Conservation (phyloP, 2,888 invertebrate species). For the Cabera pusaria region DNA sequence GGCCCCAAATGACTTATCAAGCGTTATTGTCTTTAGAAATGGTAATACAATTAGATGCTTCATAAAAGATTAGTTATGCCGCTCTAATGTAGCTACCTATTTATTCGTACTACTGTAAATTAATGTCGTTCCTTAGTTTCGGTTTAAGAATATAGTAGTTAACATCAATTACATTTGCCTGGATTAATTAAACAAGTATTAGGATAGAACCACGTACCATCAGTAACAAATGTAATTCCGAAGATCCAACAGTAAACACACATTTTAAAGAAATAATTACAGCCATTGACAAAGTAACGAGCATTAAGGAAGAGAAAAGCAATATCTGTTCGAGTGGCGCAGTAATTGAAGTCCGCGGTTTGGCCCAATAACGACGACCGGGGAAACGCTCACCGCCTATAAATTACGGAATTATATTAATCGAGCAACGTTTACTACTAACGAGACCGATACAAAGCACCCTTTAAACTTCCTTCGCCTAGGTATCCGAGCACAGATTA, state of each 20-base stretch:
- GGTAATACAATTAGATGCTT: too few species aligned
- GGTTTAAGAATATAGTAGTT: too few species aligned
- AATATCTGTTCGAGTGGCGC: conserved; percentile 46
- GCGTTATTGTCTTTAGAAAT: too few species aligned
- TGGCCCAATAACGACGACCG: conserved; percentile 56
- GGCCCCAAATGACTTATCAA: too few species aligned
- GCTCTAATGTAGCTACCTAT: too few species aligned
- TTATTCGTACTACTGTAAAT: too few species aligned
- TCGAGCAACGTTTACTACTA: conserved; percentile 53
- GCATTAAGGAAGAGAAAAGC: conserved; percentile 43
- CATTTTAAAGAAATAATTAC: conserved; percentile 46
- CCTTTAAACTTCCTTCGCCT: conserved; percentile 33
- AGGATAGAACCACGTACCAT: too few species aligned
- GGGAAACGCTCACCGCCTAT: conserved; percentile 58
- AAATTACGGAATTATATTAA: conserved; percentile 78
- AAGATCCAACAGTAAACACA: conserved; percentile 30
- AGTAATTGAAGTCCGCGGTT: conserved; percentile 68
- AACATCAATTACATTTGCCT: too few species aligned
- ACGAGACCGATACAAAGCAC: conserved; percentile 41
- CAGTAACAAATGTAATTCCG: too few species aligned
- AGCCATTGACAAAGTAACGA: conserved; percentile 48
- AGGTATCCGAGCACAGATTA: conserved; percentile 37
- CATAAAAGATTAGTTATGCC: too few species aligned
- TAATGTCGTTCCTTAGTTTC: too few species aligned
- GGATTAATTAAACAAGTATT: too few species aligned